Evolutionary conservation across 2,113 vertebrate species (phyloP).

Genomic region (Equus przewalskii): DNA sequence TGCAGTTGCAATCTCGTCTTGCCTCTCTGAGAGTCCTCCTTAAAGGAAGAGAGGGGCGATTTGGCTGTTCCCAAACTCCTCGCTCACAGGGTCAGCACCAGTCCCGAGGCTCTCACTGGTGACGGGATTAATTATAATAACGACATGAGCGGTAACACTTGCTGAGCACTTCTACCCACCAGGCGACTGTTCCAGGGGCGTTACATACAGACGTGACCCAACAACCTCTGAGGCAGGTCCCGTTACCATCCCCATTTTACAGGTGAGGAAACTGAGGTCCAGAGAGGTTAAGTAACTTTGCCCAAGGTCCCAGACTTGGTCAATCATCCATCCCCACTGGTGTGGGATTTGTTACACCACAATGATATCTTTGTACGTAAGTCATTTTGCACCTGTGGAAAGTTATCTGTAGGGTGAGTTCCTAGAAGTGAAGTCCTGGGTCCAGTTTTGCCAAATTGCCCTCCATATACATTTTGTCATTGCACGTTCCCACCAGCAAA

Average conservation of each 20-base stretch:
- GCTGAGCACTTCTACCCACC: background rate
- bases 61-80: background rate
- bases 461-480: background rate
- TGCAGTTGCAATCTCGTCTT: background rate
- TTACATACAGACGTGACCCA: background rate
- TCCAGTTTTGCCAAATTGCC: background rate
- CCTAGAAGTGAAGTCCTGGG: background rate
- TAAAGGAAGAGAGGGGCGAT: background rate
- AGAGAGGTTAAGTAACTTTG: background rate
- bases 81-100: background rate
- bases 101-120: background rate
- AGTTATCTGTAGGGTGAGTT: background rate
- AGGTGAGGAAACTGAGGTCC: conserved; percentile 16
- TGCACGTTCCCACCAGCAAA: background rate
- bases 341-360: background rate
- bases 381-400: background rate
- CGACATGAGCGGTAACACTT: background rate
- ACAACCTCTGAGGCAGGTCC: background rate
- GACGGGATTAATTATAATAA: background rate
- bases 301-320: background rate
- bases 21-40: background rate
- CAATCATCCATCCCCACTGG: background rate
- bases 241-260: background rate
- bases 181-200: background rate
- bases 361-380: background rate